These are phyloP conservation scores for Drosophila engyochracea DNA, from an alignment of 2,888 invertebrate species.

Conservation along the genomic window DNA sequence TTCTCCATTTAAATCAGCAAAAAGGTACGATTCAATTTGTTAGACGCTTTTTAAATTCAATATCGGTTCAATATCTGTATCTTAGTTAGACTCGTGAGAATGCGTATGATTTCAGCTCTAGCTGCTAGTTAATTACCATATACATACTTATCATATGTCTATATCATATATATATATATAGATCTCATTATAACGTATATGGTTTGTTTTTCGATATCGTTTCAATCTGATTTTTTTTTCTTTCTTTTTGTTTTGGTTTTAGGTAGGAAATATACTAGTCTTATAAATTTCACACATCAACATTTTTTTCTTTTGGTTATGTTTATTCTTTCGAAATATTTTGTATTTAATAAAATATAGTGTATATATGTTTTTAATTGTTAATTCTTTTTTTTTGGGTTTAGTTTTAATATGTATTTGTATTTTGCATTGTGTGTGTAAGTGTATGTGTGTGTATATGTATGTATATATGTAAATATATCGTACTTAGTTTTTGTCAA, in stretches of 20 bases:
- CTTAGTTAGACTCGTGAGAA: constrained; percentile 49
- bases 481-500: constrained; percentile 42
- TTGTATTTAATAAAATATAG: constrained; percentile 70
- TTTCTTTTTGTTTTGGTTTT: constrained; percentile 45
- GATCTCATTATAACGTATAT: constrained; percentile 60
- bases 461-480: constrained; percentile 51
- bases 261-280: constrained; percentile 84
- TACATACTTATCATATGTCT: constrained; percentile 36
- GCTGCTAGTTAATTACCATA: constrained; percentile 58
- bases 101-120: constrained; percentile 61
- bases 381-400: constrained; percentile 4
- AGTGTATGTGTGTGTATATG: constrained; percentile 33
- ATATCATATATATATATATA: constrained; percentile 37
- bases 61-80: constrained; percentile 38
- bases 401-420: constrained; percentile 55
- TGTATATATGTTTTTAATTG: constrained; percentile 37
- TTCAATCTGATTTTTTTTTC: neutral
- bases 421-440: constrained; percentile 29
- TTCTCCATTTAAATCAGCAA: constrained; percentile 68
- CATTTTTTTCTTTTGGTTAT: constrained; percentile 69
- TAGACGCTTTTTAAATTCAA: constrained; percentile 65
- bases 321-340: constrained; percentile 59
- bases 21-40: constrained; percentile 77
- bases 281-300: constrained; percentile 84
- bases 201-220: neutral